Evolutionary conservation across 92 coral and sea anemone species (phyloP), one percentile per base, ranked within the genome.

Genomic region (Diadumene lineata): DNA sequence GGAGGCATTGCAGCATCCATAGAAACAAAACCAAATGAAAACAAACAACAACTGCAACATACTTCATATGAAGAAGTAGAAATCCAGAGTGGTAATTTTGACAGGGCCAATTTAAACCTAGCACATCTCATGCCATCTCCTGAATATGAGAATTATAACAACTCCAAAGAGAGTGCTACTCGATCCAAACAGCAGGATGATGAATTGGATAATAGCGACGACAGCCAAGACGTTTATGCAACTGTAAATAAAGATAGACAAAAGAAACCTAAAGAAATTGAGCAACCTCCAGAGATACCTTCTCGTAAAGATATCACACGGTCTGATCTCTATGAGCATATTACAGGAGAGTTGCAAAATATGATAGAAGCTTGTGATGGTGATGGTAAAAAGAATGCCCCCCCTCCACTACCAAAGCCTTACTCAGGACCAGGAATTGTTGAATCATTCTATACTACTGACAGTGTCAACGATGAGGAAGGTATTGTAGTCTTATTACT

Each of bases 401-500:
- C 92, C 0, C 98, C 98, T 30, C 94, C 97, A 4, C 79, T 85
- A 67, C 98, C 98, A 17, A 88, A 86, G 65, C 99, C 99, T 17
- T 96, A 96, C 70, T 65, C 86, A 18, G 97, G 97, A 31, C 81
- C 93, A n/a, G 97, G 97, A 6, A 11, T 69, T n/a, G 31, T 31
- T 9, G 43, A 31, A 7, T 27, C 56, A 34, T 27, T 60, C 9
- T 72, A 21, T 31, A 72, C 57, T 28, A 13, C n/a, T 4, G 72
- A 58, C 18, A 21, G 11, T 66, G 62, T n/a, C 25, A 53, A 55
- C 27, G 17, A 17, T 32, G 61, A 25, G 3, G 60, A 33, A 81
- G 83, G 86, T 86, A 22, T 50, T 6, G 6, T 38, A 13, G 13
- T 38, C 48, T 4, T 38, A 38, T 38, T 13, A 38, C 6, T 38